Percentiles rank a stretch among this genome's conserved stretches.
phyloP scores from a whole-genome alignment of 2,113 vertebrate species.

The Takifugu bimaculatus region DNA sequence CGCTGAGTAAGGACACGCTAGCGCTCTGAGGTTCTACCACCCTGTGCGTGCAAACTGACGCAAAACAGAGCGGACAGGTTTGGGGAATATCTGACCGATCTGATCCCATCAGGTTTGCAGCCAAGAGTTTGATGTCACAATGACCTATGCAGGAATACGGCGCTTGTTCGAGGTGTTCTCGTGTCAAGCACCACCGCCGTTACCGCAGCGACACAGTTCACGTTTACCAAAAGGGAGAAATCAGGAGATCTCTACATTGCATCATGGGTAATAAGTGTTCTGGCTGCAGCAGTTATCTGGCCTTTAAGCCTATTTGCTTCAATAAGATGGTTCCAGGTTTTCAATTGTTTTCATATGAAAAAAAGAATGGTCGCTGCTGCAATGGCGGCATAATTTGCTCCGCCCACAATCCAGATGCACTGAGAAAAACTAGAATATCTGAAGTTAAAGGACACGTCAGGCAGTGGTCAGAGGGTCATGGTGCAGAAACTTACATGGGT shows the following conservation, averaged over 20 bases:
- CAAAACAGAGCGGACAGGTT: slow-evolving; percentile 14
- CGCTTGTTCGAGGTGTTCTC: not conserved
- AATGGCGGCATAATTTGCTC: not conserved
- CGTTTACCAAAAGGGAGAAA: not conserved
- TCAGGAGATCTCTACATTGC: not conserved
- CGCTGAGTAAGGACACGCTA: slow-evolving; percentile 6
- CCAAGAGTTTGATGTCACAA: slow-evolving; percentile 20
- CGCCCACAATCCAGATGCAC: slow-evolving; percentile 20
- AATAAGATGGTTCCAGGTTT: not conserved
- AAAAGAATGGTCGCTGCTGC: not conserved
- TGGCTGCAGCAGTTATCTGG: not conserved
- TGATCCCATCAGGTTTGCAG: slow-evolving; percentile 24
- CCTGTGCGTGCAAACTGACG: slow-evolving; percentile 15
- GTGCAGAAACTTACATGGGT: slow-evolving; percentile 79
- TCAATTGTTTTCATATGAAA: too few relatives aligned
- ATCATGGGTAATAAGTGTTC: not conserved
- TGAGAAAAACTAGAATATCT: slow-evolving; percentile 8
- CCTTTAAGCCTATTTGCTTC: not conserved
- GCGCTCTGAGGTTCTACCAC: slow-evolving; percentile 5
- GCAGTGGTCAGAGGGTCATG: slow-evolving; percentile 39
- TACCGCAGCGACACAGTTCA: not conserved
- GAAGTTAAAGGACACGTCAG: slow-evolving; percentile 12
- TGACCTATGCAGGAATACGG: slow-evolving; percentile 26
- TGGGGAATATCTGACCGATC: slow-evolving; percentile 8
- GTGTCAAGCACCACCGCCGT: not conserved